These are phyloP conservation scores for Catocala nupta DNA, from an alignment of 2,888 invertebrate genomes.

Conservation along the genomic window DNA sequence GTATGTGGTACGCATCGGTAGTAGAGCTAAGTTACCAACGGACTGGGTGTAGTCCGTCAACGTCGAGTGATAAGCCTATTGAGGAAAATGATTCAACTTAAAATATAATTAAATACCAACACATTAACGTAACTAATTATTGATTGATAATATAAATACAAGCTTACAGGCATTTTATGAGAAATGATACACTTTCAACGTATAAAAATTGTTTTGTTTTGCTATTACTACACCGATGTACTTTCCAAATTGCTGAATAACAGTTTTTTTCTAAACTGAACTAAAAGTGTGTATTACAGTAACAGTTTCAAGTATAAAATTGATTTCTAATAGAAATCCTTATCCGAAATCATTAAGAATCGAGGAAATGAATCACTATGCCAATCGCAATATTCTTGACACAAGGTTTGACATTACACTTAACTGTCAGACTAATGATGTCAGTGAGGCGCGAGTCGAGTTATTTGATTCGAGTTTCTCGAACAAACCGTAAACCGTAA, in stretches of 20 bases:
- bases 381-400: no score
- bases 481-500: no score
- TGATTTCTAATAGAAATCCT: no score
- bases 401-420: no score
- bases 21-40: constrained; percentile 96
- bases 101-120: not conserved
- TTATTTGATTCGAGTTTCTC: no score
- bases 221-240: not conserved
- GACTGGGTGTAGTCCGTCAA: constrained; percentile 91
- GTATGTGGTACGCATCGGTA: constrained; percentile 96
- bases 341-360: not conserved
- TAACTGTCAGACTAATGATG: no score
- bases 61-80: constrained; percentile 98
- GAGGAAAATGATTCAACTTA: constrained; percentile 53
- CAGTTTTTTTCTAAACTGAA: no score
- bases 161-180: constrained; percentile 62
- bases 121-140: not conserved
- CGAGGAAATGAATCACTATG: constrained; percentile 5
- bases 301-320: no score
- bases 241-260: constrained; percentile 1
- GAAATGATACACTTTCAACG: not conserved
- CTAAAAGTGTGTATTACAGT: no score
- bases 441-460: no score
- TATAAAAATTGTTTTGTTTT: not conserved
- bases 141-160: not conserved